phyloP scores from a whole-genome alignment of 2,888 invertebrate species.

The Oscheius onirici region DNA sequence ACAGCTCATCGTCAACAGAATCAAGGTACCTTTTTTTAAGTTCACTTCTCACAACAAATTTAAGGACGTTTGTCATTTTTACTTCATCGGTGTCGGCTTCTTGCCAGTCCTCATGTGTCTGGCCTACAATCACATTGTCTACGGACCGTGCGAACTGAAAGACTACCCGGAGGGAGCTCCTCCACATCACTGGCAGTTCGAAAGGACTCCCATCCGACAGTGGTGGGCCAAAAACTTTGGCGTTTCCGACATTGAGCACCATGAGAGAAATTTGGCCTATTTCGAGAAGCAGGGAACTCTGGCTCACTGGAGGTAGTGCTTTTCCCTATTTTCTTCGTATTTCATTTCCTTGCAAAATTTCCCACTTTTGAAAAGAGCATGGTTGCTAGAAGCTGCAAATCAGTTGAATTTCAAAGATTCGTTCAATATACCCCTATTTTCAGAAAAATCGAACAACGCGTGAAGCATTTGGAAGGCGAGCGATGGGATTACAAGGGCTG shows the following conservation, averaged over 20 bases:
- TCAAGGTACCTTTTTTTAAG: conserved; percentile 48
- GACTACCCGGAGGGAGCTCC: conserved; percentile 66
- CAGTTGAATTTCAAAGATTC: too few relatives aligned
- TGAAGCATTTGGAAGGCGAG: conserved; percentile 68
- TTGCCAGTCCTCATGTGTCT: conserved; percentile 57
- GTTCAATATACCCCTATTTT: conserved; percentile 23
- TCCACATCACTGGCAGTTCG: conserved; percentile 70
- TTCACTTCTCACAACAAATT: conserved; percentile 17
- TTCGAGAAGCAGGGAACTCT: conserved; percentile 63
- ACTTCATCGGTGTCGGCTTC: conserved; percentile 66
- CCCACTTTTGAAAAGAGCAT: too few relatives aligned
- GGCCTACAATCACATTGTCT: conserved; percentile 60
- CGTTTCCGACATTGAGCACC: conserved; percentile 44
- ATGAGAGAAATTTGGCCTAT: conserved; percentile 66
- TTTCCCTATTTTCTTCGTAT: too few relatives aligned
- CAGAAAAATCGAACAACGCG: conserved; percentile 65
- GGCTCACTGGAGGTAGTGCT: conserved; percentile 61
- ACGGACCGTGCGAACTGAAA: conserved; percentile 62
- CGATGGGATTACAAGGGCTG: conserved; percentile 70
- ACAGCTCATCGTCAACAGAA: conserved; percentile 66
- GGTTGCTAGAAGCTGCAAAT: background rate
- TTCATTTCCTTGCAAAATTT: too few relatives aligned
- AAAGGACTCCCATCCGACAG: conserved; percentile 66
- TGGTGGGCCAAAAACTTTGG: conserved; percentile 64
- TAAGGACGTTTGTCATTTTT: conserved; percentile 65